Conservation (phyloP, 2,797 vertebrate species). For the Macropus fuliginosus region DNA sequence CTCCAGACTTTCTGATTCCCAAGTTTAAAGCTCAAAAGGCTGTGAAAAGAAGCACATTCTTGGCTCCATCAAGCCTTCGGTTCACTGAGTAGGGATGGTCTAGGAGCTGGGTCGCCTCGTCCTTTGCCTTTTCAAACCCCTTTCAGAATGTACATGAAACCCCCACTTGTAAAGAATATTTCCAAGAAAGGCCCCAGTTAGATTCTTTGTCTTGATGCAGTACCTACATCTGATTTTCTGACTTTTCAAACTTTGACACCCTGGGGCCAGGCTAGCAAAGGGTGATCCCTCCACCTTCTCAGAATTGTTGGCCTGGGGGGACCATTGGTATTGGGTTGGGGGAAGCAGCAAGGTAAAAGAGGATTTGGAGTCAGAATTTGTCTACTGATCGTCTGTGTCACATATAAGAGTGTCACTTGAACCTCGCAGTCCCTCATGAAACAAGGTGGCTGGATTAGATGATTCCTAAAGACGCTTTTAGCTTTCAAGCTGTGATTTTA, state of each 20-base stretch:
- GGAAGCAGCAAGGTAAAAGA: not conserved
- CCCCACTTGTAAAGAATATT: conserved; percentile 6
- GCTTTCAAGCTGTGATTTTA: not conserved
- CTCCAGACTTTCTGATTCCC: not conserved
- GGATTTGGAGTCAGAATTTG: not conserved
- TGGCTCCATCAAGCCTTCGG: not conserved
- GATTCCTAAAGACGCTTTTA: not conserved
- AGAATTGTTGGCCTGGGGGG: conserved; percentile 29
- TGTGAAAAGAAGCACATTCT: too few relatives aligned
- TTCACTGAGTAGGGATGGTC: conserved; percentile 61
- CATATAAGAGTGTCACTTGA: not conserved
- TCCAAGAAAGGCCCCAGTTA: conserved; percentile 29
- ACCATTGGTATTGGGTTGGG: not conserved
- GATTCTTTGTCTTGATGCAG: conserved; percentile 70
- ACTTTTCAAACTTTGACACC: conserved; percentile 35
- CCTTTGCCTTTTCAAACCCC: conserved; percentile 71
- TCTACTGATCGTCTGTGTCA: not conserved
- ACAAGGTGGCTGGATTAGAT: not conserved
- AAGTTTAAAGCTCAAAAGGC: not conserved
- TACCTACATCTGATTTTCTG: conserved; percentile 71
- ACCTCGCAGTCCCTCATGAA: not conserved
- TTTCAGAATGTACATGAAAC: conserved; percentile 72
- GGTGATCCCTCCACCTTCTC: conserved; percentile 37
- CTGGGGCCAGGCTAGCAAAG: not conserved
- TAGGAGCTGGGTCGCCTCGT: conserved; percentile 54